These are phyloP conservation scores for Lithobates sylvaticus DNA, from an alignment of 2,797 vertebrate species.

Conservation along the genomic window DNA sequence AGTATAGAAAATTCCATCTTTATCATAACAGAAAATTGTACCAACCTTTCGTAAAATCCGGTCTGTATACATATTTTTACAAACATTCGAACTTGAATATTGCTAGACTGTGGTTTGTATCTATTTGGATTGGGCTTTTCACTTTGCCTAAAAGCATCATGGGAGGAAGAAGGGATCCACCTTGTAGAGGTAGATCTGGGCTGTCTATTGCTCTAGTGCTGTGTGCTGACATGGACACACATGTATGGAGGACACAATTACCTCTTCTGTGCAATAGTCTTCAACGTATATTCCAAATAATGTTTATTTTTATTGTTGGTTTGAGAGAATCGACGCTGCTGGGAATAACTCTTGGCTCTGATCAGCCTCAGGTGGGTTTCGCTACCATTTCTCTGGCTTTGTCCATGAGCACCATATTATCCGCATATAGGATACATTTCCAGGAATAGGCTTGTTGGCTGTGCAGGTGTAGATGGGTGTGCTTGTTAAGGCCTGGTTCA, in stretches of 20 bases:
- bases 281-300: not conserved
- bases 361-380: slow-evolving; percentile 1
- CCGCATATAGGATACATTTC: no score
- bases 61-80: no score
- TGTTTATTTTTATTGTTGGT: not conserved
- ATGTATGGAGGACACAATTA: not conserved
- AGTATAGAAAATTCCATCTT: no score
- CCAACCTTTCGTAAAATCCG: no score
- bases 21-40: no score
- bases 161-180: not conserved
- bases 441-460: no score
- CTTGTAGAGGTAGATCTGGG: not conserved
- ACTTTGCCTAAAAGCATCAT: not conserved
- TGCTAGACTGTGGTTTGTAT: no score
- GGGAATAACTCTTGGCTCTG: not conserved
- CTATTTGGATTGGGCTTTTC: not conserved
- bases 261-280: not conserved
- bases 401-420: no score
- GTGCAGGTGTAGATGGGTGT: no score
- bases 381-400: no score
- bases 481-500: no score
- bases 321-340: not conserved
- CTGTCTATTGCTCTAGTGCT: not conserved
- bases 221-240: not conserved
- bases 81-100: no score